Base-by-base conservation (phyloP, 2,113 vertebrate species). In the Bucco capensis region DNA sequence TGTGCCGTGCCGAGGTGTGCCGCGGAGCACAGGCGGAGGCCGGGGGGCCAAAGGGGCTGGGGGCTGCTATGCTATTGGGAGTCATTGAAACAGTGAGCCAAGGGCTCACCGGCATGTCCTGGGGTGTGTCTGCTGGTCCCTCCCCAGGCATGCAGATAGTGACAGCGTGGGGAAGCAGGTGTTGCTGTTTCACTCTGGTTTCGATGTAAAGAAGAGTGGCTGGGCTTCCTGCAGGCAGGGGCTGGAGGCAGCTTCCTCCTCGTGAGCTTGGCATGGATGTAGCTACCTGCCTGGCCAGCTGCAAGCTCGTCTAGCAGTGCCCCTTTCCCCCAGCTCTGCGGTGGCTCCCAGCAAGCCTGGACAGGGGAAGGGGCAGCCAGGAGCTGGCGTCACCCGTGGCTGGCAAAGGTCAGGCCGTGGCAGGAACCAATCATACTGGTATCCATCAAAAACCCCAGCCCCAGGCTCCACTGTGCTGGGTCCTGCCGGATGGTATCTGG, bases 121-220 rank as follows among this genome's bases (percentile, higher is more conserved):
- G 23, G 70, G 66, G 25, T 58, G 66, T 51, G 65, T 75, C 11
- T 22, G 70, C 51, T 14, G 69, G 23, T 65, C 47, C 60, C 49
- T 84, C 44, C 66, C 40, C 2, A 14, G 18, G 60, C 2, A 11
- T 33, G 79, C 62, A 4, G 66, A 47, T 80, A 64, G 49, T 69
- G 47, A 21, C 65, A 14, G 92, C 8, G 53, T 49, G 71, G 88
- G 49, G 79, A 91, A 80, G 94, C 94, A 95, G 95, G 90, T 95
- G 95, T 49, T 95, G 95, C 61, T 82, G 86, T n/a, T 88, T 38
- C 27, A 22, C 35, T 75, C 14, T 18, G 79, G n/a, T 42, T 80
- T 86, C 44, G 51, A 11, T 46, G 79, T 19, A 10, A 54, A 83
- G 79, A 72, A 80, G 77, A 65, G 81, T 14, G 42, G 30, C n/a